Evolutionary conservation across 2,797 vertebrate genomes (phyloP), one percentile per base, ranked within the genome.

Genomic region (Sebastes steindachneri): DNA sequence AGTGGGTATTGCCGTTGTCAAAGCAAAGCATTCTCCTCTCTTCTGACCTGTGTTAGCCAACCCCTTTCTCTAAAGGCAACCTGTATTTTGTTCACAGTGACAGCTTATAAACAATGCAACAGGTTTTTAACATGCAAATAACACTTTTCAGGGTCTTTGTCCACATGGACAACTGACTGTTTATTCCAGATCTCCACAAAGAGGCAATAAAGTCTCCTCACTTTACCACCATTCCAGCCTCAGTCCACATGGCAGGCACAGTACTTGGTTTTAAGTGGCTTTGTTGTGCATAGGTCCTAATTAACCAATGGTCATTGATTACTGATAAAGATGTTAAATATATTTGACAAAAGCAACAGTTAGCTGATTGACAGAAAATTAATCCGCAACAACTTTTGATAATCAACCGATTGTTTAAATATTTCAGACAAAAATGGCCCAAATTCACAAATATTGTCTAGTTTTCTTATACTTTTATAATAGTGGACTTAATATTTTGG

Each of bases 141-240:
- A 78, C 74, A 77, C 83, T 70, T 84, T 63, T 83, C 86, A 82
- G 26, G 41, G 68, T 78, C 82, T 87, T 93, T 92, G 91, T 91
- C 88, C 80, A 58, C 73, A 70, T 66, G 33, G 86, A 92, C 90
- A 90, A 89, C 75, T 59, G 77, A 68, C 76, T 73, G 89, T 75
- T 88, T 76, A 71, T 92, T 94, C 90, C 86, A 88, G 88, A 92
- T 76, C 57, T 35, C 17, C 35, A 84, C 76, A 89, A 81, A 92
- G 45, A 75, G 68, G 66, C 80, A 68, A 80, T 83, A 28, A 86
- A 88, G 72, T 85, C 62, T 77, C 63, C 59, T 58, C n/a, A 37
- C 73, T 70, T 65, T 29, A 54, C 21, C 66, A 23, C 60, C 33
- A 62, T 68, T 21, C 60, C 58, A 58, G 70, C 48, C 54, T 60